Conservation (phyloP, 2,113 vertebrate genomes). For the Sminthopsis crassicaudata region DNA sequence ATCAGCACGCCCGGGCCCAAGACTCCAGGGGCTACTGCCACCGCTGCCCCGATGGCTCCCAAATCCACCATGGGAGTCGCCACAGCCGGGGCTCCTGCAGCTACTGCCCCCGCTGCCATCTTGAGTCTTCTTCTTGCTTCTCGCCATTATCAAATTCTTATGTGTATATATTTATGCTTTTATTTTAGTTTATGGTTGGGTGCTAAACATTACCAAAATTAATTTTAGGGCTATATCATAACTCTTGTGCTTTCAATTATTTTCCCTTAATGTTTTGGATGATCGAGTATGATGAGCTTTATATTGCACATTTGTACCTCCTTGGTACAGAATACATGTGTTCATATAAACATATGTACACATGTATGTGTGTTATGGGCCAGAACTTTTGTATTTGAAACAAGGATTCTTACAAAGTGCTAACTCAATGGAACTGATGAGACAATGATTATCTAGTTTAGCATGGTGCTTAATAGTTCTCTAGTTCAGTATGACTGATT, state of each 20-base stretch:
- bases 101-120: conserved; percentile 61
- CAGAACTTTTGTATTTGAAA: no score
- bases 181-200: neutral
- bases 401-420: no score
- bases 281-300: no score
- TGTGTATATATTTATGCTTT: neutral
- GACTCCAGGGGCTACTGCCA: conserved; percentile 17
- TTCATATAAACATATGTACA: no score
- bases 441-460: no score
- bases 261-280: neutral
- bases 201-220: neutral
- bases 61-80: conserved; percentile 27
- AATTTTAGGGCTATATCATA: neutral
- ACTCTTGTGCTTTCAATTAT: neutral
- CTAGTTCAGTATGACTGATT: no score
- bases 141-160: neutral
- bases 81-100: conserved; percentile 21
- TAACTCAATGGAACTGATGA: no score
- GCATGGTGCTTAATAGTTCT: no score
- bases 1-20: conserved; percentile 84
- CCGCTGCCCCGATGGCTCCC: conserved; percentile 27
- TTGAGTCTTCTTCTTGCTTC: conserved; percentile 57
- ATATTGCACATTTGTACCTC: no score
- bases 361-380: no score
- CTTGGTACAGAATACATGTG: no score